Conservation (phyloP, 2,797 vertebrate species). For the Nothura maculosa region DNA sequence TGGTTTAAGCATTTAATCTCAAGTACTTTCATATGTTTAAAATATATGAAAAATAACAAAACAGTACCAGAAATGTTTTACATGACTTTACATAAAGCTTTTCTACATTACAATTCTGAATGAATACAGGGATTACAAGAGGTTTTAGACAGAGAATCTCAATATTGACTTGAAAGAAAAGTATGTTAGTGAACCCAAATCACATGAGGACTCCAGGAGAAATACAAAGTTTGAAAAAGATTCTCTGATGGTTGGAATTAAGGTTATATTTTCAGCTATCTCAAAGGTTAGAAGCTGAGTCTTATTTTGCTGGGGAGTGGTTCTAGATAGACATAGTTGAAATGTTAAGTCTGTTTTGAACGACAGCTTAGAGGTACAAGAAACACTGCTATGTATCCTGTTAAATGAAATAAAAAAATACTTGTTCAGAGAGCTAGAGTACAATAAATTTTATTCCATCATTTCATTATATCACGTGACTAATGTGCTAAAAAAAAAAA, state of each 20-base stretch:
- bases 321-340: constrained; percentile 13
- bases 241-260: background rate
- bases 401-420: constrained; percentile 35
- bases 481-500: constrained; percentile 18
- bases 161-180: background rate
- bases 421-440: background rate
- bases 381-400: background rate
- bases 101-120: background rate
- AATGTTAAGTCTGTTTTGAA: constrained; percentile 36
- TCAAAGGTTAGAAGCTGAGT: background rate
- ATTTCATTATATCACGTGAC: constrained; percentile 14
- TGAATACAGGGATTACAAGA: background rate
- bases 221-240: constrained; percentile 1
- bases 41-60: background rate
- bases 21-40: background rate
- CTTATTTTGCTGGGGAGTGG: constrained; percentile 9
- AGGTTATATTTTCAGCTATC: constrained; percentile 19
- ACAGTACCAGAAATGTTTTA: background rate
- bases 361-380: constrained; percentile 28
- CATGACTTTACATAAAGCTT: background rate
- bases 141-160: background rate
- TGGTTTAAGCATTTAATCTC: background rate
- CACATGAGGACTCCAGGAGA: background rate
- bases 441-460: constrained; percentile 3
- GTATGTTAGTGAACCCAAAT: constrained; percentile 9